Base-by-base conservation (phyloP, 2,797 vertebrate species). In the Hydrolagus colliei region DNA sequence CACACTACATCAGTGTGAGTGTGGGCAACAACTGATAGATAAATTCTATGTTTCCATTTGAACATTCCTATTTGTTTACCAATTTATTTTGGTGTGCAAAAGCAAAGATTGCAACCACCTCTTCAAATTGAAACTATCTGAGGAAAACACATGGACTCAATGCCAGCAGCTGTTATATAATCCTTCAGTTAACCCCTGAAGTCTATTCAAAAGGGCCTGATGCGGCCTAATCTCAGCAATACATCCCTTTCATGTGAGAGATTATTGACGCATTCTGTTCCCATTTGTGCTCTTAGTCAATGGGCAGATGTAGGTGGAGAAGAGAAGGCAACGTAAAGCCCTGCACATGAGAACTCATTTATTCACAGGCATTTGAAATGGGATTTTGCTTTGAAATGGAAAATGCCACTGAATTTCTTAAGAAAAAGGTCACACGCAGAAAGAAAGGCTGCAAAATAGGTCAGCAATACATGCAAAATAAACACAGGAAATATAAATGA, bases 161-260 rank as follows among this genome's bases (percentile, higher is more conserved):
- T 84, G 79, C 65, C 79, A 84, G 79, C 79, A 84, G 79, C 79
- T 32, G 32, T 67, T 71, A 84, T 63, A 63, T 84, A 84, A 84
- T 84, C 65, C 79, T 84, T 84, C 27, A 52, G 79, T 35, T 52
- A 71, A 84, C 79, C 79, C 79, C 79, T n/a, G 65, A 84, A 84
- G 79, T 84, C 79, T 84, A 84, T 84, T 84, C 65, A 84, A 84
- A 84, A 84, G 75, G 41, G 62, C 79, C 65, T 82, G 16, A 67
- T 84, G 65, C 65, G 68, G 20, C 41, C 65, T 84, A 84, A 84
- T 84, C 79, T 68, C 79, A 41, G 14, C 62, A 84, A 84, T 52
- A 84, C 79, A 84, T 84, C 79, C 79, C 79, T 68, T 84, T 84
- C 79, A 84, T 84, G 79, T 84, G 79, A 71, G 79, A 71, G 79